Base-by-base conservation (phyloP, 92 coral and sea anemone genomes). In the Meandrina meandrites region DNA sequence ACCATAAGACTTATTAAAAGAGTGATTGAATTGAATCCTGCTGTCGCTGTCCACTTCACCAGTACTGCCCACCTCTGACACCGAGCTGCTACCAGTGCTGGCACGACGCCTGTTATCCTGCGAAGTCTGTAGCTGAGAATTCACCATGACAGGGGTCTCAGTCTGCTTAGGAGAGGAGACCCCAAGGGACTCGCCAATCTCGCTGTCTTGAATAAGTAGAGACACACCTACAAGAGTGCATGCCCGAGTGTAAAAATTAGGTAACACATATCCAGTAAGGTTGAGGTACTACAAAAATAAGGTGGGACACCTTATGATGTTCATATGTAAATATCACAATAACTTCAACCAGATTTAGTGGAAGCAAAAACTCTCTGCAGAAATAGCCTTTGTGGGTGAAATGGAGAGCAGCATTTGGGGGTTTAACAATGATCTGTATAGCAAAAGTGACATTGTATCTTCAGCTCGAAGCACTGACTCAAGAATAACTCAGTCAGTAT, bases 181-280 rank as follows among this genome's bases (percentile, higher is more conserved):
- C 78, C 96, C 96, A 35, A 87, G 90, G 57, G 92, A 88, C 47
- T 93, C 94, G 1, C 94, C 93, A 72, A 82, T 88, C 78, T 96
- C 99, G 86, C 95, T 92, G 87, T 97, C 99, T 86, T 97, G 99
- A 37, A 97, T 90, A 16, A 95, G 85, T 64, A 97, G 79, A 50
- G 92, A 89, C 31, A 94, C 90, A 71, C 99, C 99, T 97, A 60
- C 10, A 32, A 86, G 28, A 56, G 24, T 51, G 35, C 48, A 69
- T 4, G 6, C 21, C 31, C 2, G 27, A 71, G 45, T 37, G 22
- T 22, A 68, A 66, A 69, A 24, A 4, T 1, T 0, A 10, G 27
- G 71, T 4, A 10, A 66, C 17, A 64, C 14, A 28, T 1, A 66
- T 66, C 15, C 16, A 27, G 5, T 27, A 27, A 27, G 4, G 35